Evolutionary conservation across 2,113 vertebrate genomes (phyloP), one percentile per base, ranked within the genome.

Genomic region (Cryptomyrus ogoouensis): DNA sequence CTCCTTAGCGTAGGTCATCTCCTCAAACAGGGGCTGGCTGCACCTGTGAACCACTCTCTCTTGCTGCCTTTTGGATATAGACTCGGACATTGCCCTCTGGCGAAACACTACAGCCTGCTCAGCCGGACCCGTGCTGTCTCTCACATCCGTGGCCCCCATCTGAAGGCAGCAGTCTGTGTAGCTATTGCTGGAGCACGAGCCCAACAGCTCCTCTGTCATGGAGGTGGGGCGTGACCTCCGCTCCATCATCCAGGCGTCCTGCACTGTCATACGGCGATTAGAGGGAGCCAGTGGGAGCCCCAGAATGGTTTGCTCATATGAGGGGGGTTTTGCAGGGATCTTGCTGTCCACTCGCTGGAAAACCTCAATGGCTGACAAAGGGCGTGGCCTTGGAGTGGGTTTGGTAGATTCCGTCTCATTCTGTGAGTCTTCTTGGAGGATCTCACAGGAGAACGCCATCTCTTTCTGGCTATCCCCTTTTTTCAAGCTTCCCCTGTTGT

Each of bases 21-120:
- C 96, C 86, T 98, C 97, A 91, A 98, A 98, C 91, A 96, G 91
- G 0, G 96, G 95, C 91, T 98, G 98, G 92, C 96, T 97, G 87
- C 97, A 98, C 31, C 96, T 95, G 21, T 12, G 94, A 3, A 92
- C 92, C 89, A 96, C 21, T 0, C 50, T 92, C 52, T 97, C 95
- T 0, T 90, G 93, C 56, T 89, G 96, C 2, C 90, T 92, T 46
- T 90, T 94, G 21, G 95, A 95, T 31, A 88, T 91, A 0, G 96
- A 96, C 91, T 97, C 97, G 0, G 97, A 98, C 95, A 95, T 94
- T 0, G 97, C 95, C 91, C 97, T 97, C 90, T 94, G 93, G 13
- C 95, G 94, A 89, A 95, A 97, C 4, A 93, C 91, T 31, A 93
- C 91, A 0, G 91, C 88, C 0, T 90, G 93, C 70, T 91, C 92